Conservation (phyloP, 2,888 invertebrate genomes). For the Drosophila trichaetosa region DNA sequence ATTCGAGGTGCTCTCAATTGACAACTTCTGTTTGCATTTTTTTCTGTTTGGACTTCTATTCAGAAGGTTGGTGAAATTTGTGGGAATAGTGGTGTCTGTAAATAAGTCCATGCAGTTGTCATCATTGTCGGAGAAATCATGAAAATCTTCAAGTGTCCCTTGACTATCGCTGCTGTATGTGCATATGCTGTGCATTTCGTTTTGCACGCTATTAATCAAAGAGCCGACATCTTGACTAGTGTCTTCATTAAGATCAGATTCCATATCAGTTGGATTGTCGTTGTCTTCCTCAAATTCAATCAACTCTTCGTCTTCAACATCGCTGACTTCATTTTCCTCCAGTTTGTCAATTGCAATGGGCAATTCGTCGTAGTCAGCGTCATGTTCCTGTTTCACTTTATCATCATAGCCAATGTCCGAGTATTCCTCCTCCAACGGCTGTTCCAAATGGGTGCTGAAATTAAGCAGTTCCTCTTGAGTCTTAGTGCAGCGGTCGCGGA, state of each 20-base stretch:
- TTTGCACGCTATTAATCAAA: slow-evolving; percentile 20
- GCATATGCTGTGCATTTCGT: slow-evolving; percentile 34
- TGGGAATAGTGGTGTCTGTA: background rate
- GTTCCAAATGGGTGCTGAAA: background rate
- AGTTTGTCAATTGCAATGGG: background rate
- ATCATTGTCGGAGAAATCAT: slow-evolving; percentile 6
- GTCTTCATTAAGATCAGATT: slow-evolving; percentile 5
- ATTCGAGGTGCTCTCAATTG: background rate
- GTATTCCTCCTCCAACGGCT: background rate
- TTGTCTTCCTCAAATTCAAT: slow-evolving; percentile 10
- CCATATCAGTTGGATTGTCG: background rate
- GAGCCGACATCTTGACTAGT: slow-evolving; percentile 20
- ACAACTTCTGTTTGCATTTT: background rate
- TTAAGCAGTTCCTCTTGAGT: slow-evolving; percentile 45
- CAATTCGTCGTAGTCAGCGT: background rate
- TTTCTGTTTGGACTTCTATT: background rate
- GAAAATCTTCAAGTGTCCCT: slow-evolving; percentile 6
- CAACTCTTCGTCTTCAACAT: slow-evolving; percentile 14
- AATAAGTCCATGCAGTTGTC: background rate
- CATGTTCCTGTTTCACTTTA: background rate
- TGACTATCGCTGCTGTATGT: slow-evolving; percentile 28
- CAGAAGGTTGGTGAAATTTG: background rate
- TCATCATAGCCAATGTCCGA: background rate
- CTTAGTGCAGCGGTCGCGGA: slow-evolving; percentile 54
- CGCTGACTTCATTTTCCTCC: background rate